Evolutionary conservation across 2,113 vertebrate species (phyloP), one percentile per base, ranked within the genome.

Genomic region (Herpailurus yagouaroundi): DNA sequence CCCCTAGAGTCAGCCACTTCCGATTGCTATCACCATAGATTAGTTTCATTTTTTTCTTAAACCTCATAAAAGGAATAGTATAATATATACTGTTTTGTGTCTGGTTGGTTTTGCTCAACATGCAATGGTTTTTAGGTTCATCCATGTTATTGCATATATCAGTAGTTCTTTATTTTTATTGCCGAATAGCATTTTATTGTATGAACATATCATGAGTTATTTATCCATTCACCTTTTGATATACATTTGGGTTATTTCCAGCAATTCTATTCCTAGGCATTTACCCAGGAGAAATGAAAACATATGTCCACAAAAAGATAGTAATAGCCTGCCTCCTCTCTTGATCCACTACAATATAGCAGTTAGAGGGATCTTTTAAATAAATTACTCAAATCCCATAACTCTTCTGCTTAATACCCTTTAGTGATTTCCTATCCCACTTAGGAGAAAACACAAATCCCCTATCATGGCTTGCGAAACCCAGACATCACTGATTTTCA

Each of bases 211-310:
- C 18, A 64, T 12, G 45, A 31, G 80, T 36, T 96, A 69, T 84
- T 88, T 91, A 82, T 91, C 86, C 79, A 55, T 74, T 96, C 38
- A 73, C 92, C 66, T 89, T 88, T 76, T 82, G 76, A 80, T 25
- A 52, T 71, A 76, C 52, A n/a, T 85, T 94, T 63, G 91, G 76
- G 83, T 89, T 48, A 84, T 69, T 95, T 96, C 91, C 66, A 97
- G 88, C n/a, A 29, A 74, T 87, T 63, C 80, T 69, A 92, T 96
- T 94, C 64, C 48, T 63, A 83, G 55, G 36, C 91, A 45, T 93
- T 95, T 81, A 64, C 80, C 66, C 14, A 29, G 73, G 77, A 92
- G 90, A 85, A 93, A 82, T 82, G 77, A 95, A 96, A 91, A 76
- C 73, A 41, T 68, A 36, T 52, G 45, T 73, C 86, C 81, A 52